A percentile compares a stretch with the other conserved stretches of the same genome.
Evolutionary conservation across 1,140 invertebrate genomes (phyloP).

Genomic region (Heliconius eleuchia): DNA sequence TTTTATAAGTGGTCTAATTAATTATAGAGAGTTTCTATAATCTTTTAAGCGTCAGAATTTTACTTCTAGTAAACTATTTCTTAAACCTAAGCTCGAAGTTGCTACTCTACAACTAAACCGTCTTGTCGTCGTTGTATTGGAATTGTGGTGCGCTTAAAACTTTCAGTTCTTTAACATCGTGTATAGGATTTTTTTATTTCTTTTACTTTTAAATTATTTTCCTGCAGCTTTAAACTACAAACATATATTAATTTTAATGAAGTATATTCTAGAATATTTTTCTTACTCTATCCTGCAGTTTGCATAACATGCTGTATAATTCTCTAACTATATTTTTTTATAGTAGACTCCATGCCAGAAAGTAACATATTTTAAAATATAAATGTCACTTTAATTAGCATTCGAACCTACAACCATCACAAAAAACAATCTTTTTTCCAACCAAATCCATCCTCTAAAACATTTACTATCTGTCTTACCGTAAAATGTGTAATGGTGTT

Average conservation of each 20-base stretch:
- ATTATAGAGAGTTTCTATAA: neutral
- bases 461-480: neutral
- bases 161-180: neutral
- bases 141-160: constrained; percentile 8
- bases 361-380: too few species aligned
- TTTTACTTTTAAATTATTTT: neutral
- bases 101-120: neutral
- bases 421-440: neutral
- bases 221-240: neutral
- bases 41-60: neutral
- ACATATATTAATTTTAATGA: neutral
- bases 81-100: neutral
- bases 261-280: too few species aligned
- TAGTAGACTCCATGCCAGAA: too few species aligned
- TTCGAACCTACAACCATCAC: neutral
- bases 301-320: too few species aligned
- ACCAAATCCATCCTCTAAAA: neutral
- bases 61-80: neutral
- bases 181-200: neutral
- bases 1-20: too few species aligned
- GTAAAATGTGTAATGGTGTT: neutral
- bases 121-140: neutral
- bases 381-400: neutral
- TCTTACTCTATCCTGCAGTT: too few species aligned
- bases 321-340: too few species aligned